These are phyloP conservation scores for Eupithecia subumbrata DNA, from an alignment of 2,888 invertebrate species.

Conservation along the genomic window DNA sequence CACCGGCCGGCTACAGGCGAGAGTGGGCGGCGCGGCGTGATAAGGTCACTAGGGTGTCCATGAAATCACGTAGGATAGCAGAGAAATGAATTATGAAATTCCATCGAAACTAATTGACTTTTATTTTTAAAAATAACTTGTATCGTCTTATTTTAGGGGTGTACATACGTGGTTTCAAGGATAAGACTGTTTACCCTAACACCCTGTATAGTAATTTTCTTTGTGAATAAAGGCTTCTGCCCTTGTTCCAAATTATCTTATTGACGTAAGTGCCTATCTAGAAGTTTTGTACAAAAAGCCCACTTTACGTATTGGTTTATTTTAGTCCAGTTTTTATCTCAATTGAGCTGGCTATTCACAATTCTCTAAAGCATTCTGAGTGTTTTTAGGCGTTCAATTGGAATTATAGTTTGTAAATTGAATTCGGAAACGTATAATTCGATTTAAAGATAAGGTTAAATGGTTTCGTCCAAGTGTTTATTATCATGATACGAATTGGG, in stretches of 20 bases:
- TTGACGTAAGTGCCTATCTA: neutral
- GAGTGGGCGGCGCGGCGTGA: too few relatives aligned
- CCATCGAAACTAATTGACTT: too few relatives aligned
- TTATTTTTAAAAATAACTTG: too few relatives aligned
- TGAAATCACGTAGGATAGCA: too few relatives aligned
- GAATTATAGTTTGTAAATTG: slow-evolving; percentile 1
- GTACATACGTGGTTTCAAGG: too few relatives aligned
- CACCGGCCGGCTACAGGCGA: too few relatives aligned
- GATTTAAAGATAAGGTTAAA: neutral
- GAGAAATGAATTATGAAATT: too few relatives aligned
- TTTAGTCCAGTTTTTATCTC: neutral
- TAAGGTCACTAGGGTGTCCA: too few relatives aligned
- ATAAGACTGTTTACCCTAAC: too few relatives aligned
- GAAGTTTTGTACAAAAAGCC: neutral
- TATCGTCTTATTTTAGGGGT: too few relatives aligned
- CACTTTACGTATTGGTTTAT: neutral
- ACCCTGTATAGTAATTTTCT: too few relatives aligned
- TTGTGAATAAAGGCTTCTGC: too few relatives aligned
- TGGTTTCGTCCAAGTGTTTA: neutral
- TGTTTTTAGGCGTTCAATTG: neutral
- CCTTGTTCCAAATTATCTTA: neutral
- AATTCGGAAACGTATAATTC: neutral
- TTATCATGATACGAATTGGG: neutral
- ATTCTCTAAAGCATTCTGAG: neutral
- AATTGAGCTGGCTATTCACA: neutral